Base-by-base conservation (phyloP, 2,888 invertebrate genomes). In the Hypercompe scribonia region DNA sequence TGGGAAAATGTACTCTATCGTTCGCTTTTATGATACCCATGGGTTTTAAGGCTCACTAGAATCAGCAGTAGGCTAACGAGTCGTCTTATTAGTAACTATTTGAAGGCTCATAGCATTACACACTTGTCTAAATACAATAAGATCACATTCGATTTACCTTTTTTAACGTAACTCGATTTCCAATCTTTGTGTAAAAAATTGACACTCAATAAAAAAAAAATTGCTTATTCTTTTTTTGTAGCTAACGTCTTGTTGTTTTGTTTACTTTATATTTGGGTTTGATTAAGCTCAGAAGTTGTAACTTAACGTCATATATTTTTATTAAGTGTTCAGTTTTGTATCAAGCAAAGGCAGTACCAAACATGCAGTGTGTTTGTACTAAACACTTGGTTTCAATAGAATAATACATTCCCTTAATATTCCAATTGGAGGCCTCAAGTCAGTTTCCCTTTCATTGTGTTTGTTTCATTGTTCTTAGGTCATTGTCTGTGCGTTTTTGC, bases 1-100 rank as follows among this genome's bases (percentile, higher is more conserved):
- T 94, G 92, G 90, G 94, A 94, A 94, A 93, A 93, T 91, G 90
- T 90, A 87, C 83, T 88, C 88, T 89, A 92, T 91, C 86, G 87
- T 91, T 88, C 78, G 65, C 87, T 85, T 82, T 84, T 86, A 84
- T 80, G 82, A 83, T 89, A 84, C 79, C 80, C 77, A 86, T 82
- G 80, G 82, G 79, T 85, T 84, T 86, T 63, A 73, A 79, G 70
- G 42, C 54, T 64, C 31, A 58, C 28, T 28, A 28, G 15, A 58
- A 1, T 39, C 50, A 31, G 8, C 36, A 21, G 28, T 58, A 13
- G 18, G 36, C 39, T 39, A 58, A 58, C 42, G 31, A 63, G 21
- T 31, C 18, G 8, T 54, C 42, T 69, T 69, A 36, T 34, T 64
- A 36, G 34, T 34, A 64, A 64, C 21, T 34, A n/a, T 36, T 64